Conservation (phyloP, 2,888 invertebrate species). For the Tridacna crocea region DNA sequence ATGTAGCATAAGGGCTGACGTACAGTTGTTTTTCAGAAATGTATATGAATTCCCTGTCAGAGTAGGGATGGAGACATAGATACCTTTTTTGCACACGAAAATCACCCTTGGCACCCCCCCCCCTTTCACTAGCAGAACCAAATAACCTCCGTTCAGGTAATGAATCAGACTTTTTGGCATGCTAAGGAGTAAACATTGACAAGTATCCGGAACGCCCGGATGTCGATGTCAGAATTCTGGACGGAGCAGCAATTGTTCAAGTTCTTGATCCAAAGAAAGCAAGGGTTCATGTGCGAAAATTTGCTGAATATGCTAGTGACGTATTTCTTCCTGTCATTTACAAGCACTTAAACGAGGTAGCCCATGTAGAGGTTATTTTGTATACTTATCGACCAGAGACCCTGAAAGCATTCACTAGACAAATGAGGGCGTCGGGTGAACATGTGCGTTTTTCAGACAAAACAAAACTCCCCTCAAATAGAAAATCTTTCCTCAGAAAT, state of each 20-base stretch:
- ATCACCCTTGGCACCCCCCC: conserved; percentile 1
- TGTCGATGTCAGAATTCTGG: background rate
- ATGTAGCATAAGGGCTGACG: background rate
- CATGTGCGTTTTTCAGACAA: too few species aligned
- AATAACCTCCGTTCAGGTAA: background rate
- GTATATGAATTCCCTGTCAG: background rate
- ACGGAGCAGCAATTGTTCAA: conserved; percentile 1
- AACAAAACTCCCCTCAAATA: too few species aligned
- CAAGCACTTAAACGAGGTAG: background rate
- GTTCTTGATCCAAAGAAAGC: conserved; percentile 3
- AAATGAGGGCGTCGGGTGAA: background rate
- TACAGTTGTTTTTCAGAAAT: background rate
- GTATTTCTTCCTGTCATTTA: background rate
- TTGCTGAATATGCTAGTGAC: background rate
- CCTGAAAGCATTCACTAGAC: background rate
- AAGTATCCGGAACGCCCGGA: background rate
- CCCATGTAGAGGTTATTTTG: background rate
- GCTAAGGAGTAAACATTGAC: background rate
- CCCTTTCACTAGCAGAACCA: background rate
- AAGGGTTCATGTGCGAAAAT: background rate
- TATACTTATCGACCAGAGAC: background rate
- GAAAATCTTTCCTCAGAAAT: conserved; percentile 30
- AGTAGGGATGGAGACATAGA: conserved; percentile 11
- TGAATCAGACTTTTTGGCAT: background rate
- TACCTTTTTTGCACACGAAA: background rate